phyloP scores from a whole-genome alignment of 1,140 invertebrate species.

The Caenorhabditis briggsae region DNA sequence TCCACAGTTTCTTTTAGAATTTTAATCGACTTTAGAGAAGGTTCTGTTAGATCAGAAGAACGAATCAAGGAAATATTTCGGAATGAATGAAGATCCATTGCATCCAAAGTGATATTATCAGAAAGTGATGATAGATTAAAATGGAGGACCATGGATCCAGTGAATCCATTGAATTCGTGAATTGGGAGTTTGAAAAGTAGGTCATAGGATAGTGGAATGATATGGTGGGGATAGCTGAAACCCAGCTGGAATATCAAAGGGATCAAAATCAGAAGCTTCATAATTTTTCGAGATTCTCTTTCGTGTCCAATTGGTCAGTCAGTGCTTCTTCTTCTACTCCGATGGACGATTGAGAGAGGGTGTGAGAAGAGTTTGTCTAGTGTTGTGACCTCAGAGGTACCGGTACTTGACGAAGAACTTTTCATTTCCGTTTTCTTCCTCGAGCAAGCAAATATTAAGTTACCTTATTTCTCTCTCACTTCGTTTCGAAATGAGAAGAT shows the following conservation, averaged over 20 bases:
- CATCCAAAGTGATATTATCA: conserved; percentile 34
- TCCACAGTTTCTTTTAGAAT: conserved; percentile 44
- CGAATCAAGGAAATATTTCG: conserved; percentile 47
- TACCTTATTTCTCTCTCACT: not conserved
- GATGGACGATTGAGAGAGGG: not conserved
- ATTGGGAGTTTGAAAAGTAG: conserved; percentile 54
- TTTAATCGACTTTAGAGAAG: conserved; percentile 25
- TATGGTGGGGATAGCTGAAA: not conserved
- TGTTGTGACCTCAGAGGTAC: conserved; percentile 54
- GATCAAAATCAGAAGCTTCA: not conserved
- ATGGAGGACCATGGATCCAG: conserved; percentile 56
- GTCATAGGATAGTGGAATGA: conserved; percentile 57
- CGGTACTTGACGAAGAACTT: conserved; percentile 38
- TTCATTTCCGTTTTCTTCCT: conserved; percentile 55
- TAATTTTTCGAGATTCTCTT: not conserved
- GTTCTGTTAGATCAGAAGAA: conserved; percentile 16
- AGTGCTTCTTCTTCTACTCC: not conserved
- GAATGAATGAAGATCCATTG: conserved; percentile 35
- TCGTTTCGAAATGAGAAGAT: not conserved
- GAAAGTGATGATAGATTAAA: conserved; percentile 44
- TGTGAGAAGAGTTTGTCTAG: conserved; percentile 44
- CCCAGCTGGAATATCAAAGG: not conserved
- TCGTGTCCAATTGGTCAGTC: too few relatives aligned
- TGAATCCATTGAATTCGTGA: conserved; percentile 46
- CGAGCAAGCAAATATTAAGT: conserved; percentile 56